These are phyloP conservation scores for Elephas maximus DNA, from an alignment of 2,113 vertebrate genomes.

Conservation along the genomic window DNA sequence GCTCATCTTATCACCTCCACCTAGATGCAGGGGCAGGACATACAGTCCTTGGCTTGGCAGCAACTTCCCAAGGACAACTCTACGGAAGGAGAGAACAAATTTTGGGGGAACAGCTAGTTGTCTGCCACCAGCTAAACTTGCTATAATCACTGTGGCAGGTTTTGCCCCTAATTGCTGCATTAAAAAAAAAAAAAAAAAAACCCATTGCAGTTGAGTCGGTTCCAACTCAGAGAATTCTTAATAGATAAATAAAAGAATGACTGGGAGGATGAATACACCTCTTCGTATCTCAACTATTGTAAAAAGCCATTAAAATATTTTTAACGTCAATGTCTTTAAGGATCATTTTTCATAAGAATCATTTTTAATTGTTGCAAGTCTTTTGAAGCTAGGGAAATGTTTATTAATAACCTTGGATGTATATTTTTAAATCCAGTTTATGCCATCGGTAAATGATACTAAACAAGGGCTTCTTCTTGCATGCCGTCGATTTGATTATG, in stretches of 20 bases:
- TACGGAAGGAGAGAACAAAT: not conserved
- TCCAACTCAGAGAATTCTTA: not conserved
- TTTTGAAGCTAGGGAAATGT: not conserved
- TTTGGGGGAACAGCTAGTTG: not conserved
- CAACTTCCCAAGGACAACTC: not conserved
- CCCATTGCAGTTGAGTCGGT: too few species aligned
- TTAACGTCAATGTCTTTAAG: not conserved
- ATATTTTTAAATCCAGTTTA: not conserved
- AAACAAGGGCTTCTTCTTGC: not conserved
- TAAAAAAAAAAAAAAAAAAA: too few species aligned
- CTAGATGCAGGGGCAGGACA: not conserved
- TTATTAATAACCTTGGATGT: not conserved
- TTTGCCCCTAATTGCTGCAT: not conserved
- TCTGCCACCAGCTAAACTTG: not conserved
- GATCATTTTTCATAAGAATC: not conserved
- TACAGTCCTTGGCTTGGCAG: not conserved
- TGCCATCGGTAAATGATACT: not conserved
- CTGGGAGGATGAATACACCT: not conserved
- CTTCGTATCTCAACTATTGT: not conserved
- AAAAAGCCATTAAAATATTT: not conserved
- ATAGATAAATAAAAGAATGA: not conserved
- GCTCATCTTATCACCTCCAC: not conserved
- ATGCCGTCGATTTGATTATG: too few species aligned
- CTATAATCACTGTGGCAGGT: not conserved
- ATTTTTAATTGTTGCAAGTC: not conserved